phyloP scores from a whole-genome alignment of 1,140 invertebrate species.

The Bombus pascuorum region DNA sequence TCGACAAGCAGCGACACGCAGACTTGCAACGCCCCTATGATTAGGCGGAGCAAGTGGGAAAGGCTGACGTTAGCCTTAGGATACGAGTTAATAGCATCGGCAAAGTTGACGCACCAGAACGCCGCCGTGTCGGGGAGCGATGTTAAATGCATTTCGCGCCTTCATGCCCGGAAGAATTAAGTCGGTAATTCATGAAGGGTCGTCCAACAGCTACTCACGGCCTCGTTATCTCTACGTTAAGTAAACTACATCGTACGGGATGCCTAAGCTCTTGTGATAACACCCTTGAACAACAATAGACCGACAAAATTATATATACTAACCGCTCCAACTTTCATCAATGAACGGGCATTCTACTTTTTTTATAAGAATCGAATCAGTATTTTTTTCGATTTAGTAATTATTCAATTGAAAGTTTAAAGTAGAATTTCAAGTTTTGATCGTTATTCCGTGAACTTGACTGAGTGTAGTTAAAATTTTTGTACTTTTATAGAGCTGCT shows the following conservation, averaged over 20 bases:
- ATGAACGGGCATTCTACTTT: neutral
- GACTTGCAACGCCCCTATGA: neutral
- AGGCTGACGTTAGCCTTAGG: slow-evolving; percentile 42
- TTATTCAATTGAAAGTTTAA: neutral
- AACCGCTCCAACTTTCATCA: neutral
- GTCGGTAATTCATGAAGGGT: slow-evolving; percentile 57
- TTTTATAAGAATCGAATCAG: no score
- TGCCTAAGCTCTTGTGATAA: slow-evolving; percentile 20
- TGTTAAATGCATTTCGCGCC: slow-evolving; percentile 54
- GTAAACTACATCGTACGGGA: slow-evolving; percentile 34
- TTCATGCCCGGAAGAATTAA: slow-evolving; percentile 60
- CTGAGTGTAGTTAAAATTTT: no score
- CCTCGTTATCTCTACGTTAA: slow-evolving; percentile 51
- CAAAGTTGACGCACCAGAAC: slow-evolving; percentile 42
- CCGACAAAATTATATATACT: neutral
- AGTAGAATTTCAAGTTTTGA: neutral
- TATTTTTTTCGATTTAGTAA: neutral
- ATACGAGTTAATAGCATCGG: slow-evolving; percentile 57
- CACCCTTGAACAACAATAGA: slow-evolving; percentile 11
- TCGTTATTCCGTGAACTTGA: neutral
- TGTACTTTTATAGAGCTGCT: neutral
- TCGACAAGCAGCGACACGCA: slow-evolving; percentile 18
- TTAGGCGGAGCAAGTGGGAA: neutral
- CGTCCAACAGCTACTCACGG: slow-evolving; percentile 48
- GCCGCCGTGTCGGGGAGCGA: slow-evolving; percentile 9